These are phyloP conservation scores for Drosophila niveifrons DNA, from an alignment of 2,888 invertebrate genomes.

Conservation along the genomic window DNA sequence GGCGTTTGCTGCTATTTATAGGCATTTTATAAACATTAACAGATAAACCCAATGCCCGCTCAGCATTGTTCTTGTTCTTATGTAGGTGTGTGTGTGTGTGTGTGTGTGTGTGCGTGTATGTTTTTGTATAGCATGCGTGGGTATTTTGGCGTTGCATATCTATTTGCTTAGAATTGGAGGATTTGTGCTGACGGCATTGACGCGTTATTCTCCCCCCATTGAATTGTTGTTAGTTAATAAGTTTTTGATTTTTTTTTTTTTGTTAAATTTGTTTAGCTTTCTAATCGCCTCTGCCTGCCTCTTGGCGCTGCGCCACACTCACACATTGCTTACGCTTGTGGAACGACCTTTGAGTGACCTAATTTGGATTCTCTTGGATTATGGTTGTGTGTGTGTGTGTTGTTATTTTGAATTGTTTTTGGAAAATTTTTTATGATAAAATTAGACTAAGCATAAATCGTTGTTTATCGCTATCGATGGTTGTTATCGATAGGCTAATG, in stretches of 20 bases:
- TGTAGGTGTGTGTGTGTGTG: background rate
- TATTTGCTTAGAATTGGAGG: slow-evolving; percentile 42
- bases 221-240: slow-evolving; percentile 57
- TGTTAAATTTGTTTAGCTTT: slow-evolving; percentile 55
- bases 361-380: slow-evolving; percentile 43
- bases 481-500: background rate
- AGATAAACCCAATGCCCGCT: slow-evolving; percentile 67
- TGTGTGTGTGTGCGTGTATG: slow-evolving; percentile 13
- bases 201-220: slow-evolving; percentile 32
- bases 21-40: slow-evolving; percentile 73
- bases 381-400: slow-evolving; percentile 7
- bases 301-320: slow-evolving; percentile 43
- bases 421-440: slow-evolving; percentile 15
- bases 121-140: slow-evolving; percentile 26
- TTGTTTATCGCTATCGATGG: background rate
- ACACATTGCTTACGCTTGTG: slow-evolving; percentile 28
- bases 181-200: slow-evolving; percentile 64
- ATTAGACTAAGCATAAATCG: slow-evolving; percentile 6
- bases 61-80: slow-evolving; percentile 30
- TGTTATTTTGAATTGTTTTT: slow-evolving; percentile 37
- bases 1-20: slow-evolving; percentile 70
- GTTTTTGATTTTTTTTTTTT: slow-evolving; percentile 31
- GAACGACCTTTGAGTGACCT: slow-evolving; percentile 61
- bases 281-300: slow-evolving; percentile 36
- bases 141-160: slow-evolving; percentile 38